Conservation (phyloP, 2,797 vertebrate genomes). For the Sciurus vulgaris region DNA sequence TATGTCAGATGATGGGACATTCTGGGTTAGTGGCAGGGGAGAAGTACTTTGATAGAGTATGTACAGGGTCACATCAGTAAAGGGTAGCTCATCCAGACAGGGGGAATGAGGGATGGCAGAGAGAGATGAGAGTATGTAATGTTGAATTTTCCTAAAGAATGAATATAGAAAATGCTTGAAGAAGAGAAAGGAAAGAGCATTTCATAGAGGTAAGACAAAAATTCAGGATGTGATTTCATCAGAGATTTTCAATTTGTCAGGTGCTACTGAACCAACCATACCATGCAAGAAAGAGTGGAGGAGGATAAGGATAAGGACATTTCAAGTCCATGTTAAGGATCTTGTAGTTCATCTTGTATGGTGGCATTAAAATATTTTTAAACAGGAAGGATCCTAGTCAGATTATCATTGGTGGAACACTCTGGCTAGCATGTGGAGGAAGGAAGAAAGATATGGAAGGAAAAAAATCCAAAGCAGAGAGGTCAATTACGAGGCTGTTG, state of each 20-base stretch:
- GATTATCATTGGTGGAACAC: not conserved
- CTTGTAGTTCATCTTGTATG: not conserved
- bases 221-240: not conserved
- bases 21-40: not conserved
- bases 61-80: not conserved
- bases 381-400: not conserved
- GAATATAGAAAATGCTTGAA: not conserved
- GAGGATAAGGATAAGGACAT: not conserved
- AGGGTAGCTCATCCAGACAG: not conserved
- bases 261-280: not conserved
- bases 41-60: not conserved
- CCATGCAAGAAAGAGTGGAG: not conserved
- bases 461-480: not conserved
- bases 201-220: not conserved
- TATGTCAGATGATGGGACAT: too few relatives aligned
- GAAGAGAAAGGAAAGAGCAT: not conserved
- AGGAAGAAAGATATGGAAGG: not conserved
- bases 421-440: not conserved
- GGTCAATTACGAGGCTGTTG: not conserved
- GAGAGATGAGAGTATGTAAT: not conserved
- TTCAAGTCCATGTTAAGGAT: not conserved
- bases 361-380: not conserved
- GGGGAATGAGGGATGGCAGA: not conserved
- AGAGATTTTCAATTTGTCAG: not conserved
- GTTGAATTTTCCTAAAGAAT: not conserved